Percentiles rank a stretch among this genome's conserved stretches.
phyloP scores from a whole-genome alignment of 2,888 invertebrate genomes.

The Tetanocera ferruginea region DNA sequence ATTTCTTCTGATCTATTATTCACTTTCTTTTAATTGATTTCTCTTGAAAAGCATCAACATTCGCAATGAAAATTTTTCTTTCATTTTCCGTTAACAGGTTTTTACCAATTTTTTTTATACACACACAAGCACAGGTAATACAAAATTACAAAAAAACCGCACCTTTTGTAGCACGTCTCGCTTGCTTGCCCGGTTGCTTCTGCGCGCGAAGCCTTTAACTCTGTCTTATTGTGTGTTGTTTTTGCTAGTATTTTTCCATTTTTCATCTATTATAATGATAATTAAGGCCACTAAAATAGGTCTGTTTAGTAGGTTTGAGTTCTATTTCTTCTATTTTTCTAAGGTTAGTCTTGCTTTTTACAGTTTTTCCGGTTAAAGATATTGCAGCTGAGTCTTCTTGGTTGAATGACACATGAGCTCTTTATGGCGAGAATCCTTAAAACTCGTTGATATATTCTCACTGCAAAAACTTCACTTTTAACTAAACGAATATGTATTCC shows the following conservation, averaged over 20 bases:
- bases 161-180: constrained; percentile 21
- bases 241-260: not conserved
- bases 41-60: constrained; percentile 51
- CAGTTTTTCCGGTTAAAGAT: no score
- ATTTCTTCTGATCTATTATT: constrained; percentile 44
- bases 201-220: not conserved
- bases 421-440: no score
- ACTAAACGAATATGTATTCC: no score
- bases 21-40: constrained; percentile 66
- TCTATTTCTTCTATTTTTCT: no score
- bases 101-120: constrained; percentile 32
- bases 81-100: constrained; percentile 61
- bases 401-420: no score
- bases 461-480: no score
- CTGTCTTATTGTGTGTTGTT: not conserved
- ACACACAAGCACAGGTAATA: constrained; percentile 8
- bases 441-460: no score
- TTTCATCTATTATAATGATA: constrained; percentile 6
- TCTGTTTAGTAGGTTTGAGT: not conserved
- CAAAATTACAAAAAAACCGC: not conserved
- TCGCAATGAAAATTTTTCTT: constrained; percentile 55
- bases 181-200: constrained; percentile 30
- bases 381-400: no score
- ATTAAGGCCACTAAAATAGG: constrained; percentile 33
- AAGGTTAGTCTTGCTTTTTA: no score